These are phyloP conservation scores for Acronicta alni DNA, from an alignment of 2,888 invertebrate genomes.

Conservation along the genomic window DNA sequence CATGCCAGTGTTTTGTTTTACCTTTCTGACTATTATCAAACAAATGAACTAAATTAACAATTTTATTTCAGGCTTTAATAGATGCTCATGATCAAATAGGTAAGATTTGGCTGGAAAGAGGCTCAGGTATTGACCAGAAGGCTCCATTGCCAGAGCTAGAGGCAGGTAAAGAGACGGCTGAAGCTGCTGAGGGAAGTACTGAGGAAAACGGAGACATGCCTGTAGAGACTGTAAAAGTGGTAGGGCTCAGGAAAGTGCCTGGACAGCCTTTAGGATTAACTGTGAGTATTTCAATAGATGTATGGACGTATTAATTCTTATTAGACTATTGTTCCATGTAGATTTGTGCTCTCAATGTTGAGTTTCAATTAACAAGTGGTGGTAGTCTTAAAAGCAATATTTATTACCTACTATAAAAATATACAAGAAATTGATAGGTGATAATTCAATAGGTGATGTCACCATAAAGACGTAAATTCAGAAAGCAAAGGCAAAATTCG, in stretches of 20 bases:
- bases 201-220: constrained; percentile 91
- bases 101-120: constrained; percentile 88
- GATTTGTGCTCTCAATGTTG: background rate
- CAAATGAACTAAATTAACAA: background rate
- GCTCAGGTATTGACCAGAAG: constrained; percentile 85
- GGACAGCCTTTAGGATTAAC: constrained; percentile 96
- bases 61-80: constrained; percentile 91
- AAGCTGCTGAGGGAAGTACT: constrained; percentile 67
- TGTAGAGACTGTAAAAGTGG: constrained; percentile 95
- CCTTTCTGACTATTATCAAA: background rate
- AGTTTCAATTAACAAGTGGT: background rate
- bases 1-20: constrained; percentile 13
- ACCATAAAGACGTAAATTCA: too few species aligned
- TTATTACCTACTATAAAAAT: background rate
- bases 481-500: too few species aligned
- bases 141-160: constrained; percentile 68
- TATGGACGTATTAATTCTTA: too few species aligned
- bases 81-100: constrained; percentile 97
- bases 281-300: constrained; percentile 74
- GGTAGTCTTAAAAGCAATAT: background rate
- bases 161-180: constrained; percentile 71
- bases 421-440: too few species aligned
- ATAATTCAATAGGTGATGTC: too few species aligned
- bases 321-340: too few species aligned
- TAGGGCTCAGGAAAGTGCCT: constrained; percentile 94